A percentile compares a stretch with the other conserved stretches of the same genome.
Evolutionary conservation across 2,113 vertebrate species (phyloP).

Genomic region (Thomomys bottae): DNA sequence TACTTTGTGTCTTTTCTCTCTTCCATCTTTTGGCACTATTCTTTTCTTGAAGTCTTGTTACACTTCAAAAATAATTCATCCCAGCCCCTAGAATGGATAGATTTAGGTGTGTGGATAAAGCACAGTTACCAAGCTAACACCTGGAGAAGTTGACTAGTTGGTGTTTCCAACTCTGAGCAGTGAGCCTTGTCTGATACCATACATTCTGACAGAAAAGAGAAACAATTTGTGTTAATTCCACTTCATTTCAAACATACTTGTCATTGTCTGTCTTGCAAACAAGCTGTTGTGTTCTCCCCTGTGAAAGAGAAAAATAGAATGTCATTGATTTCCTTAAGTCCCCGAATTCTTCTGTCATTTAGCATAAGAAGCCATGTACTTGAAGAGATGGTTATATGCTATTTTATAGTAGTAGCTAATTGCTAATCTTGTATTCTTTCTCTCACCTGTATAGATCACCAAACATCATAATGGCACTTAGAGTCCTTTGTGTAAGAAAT

Average conservation of each 20-base stretch:
- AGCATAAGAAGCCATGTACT: not conserved
- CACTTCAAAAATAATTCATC: not conserved
- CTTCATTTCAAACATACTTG: not conserved
- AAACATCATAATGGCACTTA: not conserved
- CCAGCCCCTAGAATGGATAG: not conserved
- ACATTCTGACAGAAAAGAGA: not conserved
- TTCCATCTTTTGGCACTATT: conserved; percentile 45
- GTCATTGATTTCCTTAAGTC: not conserved
- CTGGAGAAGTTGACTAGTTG: not conserved
- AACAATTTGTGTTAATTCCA: not conserved
- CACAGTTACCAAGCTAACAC: not conserved
- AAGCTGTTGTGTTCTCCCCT: not conserved
- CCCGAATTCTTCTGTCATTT: not conserved
- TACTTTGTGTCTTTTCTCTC: conserved; percentile 38
- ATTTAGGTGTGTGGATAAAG: not conserved
- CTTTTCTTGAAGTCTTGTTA: conserved; percentile 32
- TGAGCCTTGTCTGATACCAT: not conserved
- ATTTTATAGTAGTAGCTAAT: conserved; percentile 8
- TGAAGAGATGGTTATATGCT: not conserved
- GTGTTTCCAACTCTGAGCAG: not conserved
- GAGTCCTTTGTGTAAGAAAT: not conserved
- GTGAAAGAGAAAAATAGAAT: not conserved
- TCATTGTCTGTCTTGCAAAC: not conserved
- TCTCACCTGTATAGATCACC: not conserved
- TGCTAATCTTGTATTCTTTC: not conserved